These are phyloP conservation scores for Corydoras sp. DNA, from an alignment of 2,113 vertebrate genomes.

Conservation along the genomic window DNA sequence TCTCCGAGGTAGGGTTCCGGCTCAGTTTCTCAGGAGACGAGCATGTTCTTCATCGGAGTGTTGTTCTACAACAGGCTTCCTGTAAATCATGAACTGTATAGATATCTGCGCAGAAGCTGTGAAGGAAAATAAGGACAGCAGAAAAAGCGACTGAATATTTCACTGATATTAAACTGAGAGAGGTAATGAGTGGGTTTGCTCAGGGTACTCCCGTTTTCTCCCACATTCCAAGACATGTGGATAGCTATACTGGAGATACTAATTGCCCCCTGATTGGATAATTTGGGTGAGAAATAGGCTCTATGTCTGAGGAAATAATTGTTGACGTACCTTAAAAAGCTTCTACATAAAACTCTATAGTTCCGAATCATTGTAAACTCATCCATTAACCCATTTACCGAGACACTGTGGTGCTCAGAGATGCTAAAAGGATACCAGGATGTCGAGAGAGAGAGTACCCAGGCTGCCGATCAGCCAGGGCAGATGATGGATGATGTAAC, in stretches of 20 bases:
- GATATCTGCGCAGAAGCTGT: slow-evolving; percentile 59
- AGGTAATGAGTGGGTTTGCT: too few relatives aligned
- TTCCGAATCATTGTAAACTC: too few relatives aligned
- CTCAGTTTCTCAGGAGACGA: slow-evolving; percentile 54
- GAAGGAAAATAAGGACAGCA: slow-evolving; percentile 40
- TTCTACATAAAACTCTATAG: too few relatives aligned
- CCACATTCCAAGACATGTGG: too few relatives aligned
- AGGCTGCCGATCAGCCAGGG: slow-evolving; percentile 96
- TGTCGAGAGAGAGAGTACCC: slow-evolving; percentile 79
- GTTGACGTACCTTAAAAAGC: too few relatives aligned
- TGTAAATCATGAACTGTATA: slow-evolving; percentile 64
- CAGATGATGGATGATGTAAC: slow-evolving; percentile 83
- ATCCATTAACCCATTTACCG: too few relatives aligned
- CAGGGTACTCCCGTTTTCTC: too few relatives aligned
- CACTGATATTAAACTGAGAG: background rate
- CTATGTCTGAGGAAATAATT: too few relatives aligned
- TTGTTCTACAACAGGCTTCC: slow-evolving; percentile 16
- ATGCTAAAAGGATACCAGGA: slow-evolving; percentile 71
- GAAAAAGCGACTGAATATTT: background rate
- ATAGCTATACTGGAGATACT: too few relatives aligned
- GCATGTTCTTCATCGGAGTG: slow-evolving; percentile 34
- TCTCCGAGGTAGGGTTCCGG: background rate
- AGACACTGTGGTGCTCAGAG: too few relatives aligned
- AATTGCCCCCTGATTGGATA: too few relatives aligned
- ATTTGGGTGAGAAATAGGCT: too few relatives aligned